Evolutionary conservation across 35 echinoderm and acorn worm genomes (phyloP).

Genomic region (Lytechinus variegatus): DNA sequence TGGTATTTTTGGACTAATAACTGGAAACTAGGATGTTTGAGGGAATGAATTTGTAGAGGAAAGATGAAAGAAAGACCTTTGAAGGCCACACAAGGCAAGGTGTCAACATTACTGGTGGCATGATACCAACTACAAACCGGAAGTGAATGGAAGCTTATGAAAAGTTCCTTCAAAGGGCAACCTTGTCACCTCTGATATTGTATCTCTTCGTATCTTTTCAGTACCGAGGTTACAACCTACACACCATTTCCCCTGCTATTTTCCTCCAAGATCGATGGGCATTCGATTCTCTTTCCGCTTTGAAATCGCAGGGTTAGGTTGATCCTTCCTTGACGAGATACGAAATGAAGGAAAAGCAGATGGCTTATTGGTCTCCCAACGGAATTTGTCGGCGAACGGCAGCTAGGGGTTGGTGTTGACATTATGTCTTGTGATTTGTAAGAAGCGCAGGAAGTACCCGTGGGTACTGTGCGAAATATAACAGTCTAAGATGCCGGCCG

Average conservation of each 20-base stretch:
- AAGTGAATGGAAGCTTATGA: neutral
- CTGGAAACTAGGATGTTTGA: neutral
- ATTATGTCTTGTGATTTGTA: neutral
- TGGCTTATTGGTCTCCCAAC: neutral
- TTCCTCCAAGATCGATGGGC: neutral
- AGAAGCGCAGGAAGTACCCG: neutral
- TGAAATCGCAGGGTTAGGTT: neutral
- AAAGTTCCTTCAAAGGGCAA: neutral
- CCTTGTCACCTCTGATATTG: neutral
- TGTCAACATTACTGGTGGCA: neutral
- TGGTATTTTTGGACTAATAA: neutral
- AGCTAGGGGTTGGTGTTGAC: neutral
- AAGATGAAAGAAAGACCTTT: neutral
- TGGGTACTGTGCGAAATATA: neutral
- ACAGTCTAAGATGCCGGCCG: neutral
- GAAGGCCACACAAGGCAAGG: neutral
- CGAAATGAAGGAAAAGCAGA: neutral
- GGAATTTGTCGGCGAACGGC: neutral
- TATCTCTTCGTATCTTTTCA: conserved; percentile 13
- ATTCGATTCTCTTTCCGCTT: neutral
- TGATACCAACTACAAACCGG: neutral
- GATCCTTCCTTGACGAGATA: neutral
- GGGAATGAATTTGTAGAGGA: neutral
- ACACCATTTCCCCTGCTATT: neutral
- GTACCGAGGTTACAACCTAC: neutral